phyloP scores from a whole-genome alignment of 1,140 invertebrate species.

The Melitaea cinxia region DNA sequence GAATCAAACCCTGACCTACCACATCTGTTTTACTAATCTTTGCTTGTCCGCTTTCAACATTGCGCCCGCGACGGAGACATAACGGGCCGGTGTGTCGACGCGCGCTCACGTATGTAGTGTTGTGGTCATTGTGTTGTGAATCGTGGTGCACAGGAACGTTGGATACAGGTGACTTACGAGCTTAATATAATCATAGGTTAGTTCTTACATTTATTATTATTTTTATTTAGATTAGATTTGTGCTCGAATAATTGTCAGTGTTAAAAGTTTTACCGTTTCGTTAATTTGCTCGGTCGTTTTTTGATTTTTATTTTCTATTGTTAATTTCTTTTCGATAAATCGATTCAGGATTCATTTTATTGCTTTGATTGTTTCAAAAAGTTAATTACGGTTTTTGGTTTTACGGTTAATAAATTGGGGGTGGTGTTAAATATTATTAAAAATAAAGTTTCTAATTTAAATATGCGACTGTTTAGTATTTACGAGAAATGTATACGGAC shows the following conservation, averaged over 20 bases:
- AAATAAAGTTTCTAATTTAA: no score
- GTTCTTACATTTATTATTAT: neutral
- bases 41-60: constrained; percentile 28
- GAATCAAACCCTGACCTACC: neutral
- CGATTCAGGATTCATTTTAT: no score
- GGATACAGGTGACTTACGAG: constrained; percentile 6
- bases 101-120: constrained; percentile 23
- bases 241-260: neutral
- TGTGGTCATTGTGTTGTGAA: constrained; percentile 19
- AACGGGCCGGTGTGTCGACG: constrained; percentile 31
- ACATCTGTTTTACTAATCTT: constrained; percentile 25
- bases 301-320: neutral
- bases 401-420: no score
- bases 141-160: constrained; percentile 23
- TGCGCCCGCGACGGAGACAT: constrained; percentile 33
- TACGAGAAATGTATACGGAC: no score
- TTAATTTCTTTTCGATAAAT: neutral
- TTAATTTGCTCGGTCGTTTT: neutral
- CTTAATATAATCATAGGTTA: neutral
- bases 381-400: no score
- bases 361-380: no score
- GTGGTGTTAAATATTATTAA: no score
- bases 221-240: constrained; percentile 1
- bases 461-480: no score
- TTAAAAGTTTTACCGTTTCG: no score